phyloP scores from a whole-genome alignment of 2,888 invertebrate genomes.

The Emesis russula region DNA sequence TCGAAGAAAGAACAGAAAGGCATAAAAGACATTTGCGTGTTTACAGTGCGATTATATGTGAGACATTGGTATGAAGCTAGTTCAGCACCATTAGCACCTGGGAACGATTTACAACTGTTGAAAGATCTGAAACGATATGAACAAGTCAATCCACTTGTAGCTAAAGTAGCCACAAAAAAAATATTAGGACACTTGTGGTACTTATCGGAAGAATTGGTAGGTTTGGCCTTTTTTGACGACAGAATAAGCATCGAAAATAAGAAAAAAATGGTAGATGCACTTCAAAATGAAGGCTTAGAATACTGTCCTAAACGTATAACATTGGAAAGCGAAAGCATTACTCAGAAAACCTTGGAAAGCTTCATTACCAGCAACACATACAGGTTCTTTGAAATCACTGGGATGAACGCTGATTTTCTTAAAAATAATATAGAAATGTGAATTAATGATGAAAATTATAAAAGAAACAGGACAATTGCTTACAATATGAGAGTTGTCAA shows the following conservation, averaged over 20 bases:
- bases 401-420: not conserved
- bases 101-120: not conserved
- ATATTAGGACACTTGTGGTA: not conserved
- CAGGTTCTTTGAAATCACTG: not conserved
- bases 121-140: not conserved
- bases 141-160: not conserved
- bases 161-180: not conserved
- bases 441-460: no score
- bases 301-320: conserved; percentile 2
- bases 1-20: not conserved
- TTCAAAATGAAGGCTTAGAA: not conserved
- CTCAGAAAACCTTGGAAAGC: not conserved
- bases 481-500: no score
- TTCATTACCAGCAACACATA: not conserved
- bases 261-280: not conserved
- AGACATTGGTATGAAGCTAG: not conserved
- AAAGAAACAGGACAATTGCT: no score
- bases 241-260: not conserved
- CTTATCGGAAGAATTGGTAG: not conserved
- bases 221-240: not conserved
- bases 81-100: not conserved
- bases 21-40: not conserved
- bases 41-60: not conserved
- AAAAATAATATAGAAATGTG: no score
- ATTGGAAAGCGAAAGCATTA: not conserved